phyloP scores from a whole-genome alignment of 1,140 invertebrate species.

The Drosophila parvula region DNA sequence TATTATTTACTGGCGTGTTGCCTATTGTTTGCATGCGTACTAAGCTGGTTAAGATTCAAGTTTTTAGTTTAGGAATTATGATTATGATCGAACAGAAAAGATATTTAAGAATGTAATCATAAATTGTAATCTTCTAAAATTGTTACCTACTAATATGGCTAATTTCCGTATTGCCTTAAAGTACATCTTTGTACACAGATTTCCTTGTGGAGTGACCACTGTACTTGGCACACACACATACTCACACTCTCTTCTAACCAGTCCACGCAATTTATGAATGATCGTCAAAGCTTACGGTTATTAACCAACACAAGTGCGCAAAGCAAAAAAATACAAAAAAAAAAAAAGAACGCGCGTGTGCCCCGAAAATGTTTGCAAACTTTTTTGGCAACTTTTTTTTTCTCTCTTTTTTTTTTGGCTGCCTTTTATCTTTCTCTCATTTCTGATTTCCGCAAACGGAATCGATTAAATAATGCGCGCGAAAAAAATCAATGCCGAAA shows the following conservation, averaged over 20 bases:
- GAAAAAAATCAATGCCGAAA: constrained; percentile 46
- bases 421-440: constrained; percentile 59
- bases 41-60: too few species aligned
- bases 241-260: constrained; percentile 37
- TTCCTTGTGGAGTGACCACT: not conserved
- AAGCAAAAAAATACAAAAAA: not conserved
- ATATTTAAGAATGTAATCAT: too few species aligned
- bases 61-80: too few species aligned
- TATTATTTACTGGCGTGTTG: too few species aligned
- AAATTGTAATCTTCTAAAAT: too few species aligned
- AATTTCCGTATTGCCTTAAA: not conserved
- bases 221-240: constrained; percentile 9
- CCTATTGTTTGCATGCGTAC: too few species aligned
- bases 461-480: constrained; percentile 74
- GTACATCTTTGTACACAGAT: not conserved
- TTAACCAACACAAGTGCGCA: constrained; percentile 69
- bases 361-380: constrained; percentile 62
- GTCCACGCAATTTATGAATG: constrained; percentile 79
- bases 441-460: constrained; percentile 74
- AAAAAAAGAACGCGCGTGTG: constrained; percentile 38
- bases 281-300: constrained; percentile 71
- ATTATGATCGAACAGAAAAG: too few species aligned
- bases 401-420: constrained; percentile 16
- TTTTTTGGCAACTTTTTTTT: constrained; percentile 41
- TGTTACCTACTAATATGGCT: too few species aligned